phyloP scores from a whole-genome alignment of 2,888 invertebrate genomes.

The Drosophila mercatorum region DNA sequence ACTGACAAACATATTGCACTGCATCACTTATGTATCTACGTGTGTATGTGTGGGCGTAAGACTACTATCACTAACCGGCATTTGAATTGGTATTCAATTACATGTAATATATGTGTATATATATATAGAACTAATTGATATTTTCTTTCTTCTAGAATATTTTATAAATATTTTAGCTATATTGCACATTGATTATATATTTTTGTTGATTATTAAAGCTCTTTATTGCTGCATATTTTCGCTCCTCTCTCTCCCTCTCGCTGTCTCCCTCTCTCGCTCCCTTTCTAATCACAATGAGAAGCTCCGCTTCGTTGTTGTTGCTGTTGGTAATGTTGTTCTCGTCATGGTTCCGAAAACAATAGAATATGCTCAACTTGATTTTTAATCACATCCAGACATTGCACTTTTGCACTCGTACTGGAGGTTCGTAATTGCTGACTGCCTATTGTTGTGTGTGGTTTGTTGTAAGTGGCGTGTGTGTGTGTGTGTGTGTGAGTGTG shows the following conservation, averaged over 20 bases:
- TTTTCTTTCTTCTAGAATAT: conserved; percentile 46
- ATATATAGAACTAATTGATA: conserved; percentile 22
- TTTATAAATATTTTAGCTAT: conserved; percentile 64
- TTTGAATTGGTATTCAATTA: conserved; percentile 37
- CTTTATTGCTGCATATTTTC: conserved; percentile 42
- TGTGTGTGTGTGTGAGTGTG: conserved; percentile 20
- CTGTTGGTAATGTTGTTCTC: conserved; percentile 34
- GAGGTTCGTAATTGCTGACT: conserved; percentile 41
- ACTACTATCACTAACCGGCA: conserved; percentile 58
- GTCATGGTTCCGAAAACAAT: conserved; percentile 62
- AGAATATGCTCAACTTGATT: conserved; percentile 50
- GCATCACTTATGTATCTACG: conserved; percentile 13
- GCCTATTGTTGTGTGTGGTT: conserved; percentile 23
- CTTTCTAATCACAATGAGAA: conserved; percentile 54
- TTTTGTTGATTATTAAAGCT: conserved; percentile 63
- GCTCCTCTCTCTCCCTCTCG: conserved; percentile 11
- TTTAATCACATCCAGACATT: conserved; percentile 70
- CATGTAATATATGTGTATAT: conserved; percentile 6
- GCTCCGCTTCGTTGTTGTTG: conserved; percentile 28
- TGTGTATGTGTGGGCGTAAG: conserved; percentile 1
- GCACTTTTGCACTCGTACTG: conserved; percentile 67
- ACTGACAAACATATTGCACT: conserved; percentile 43
- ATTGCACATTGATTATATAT: conserved; percentile 66
- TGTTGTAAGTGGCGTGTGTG: not conserved
- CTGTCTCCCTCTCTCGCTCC: not conserved